Conservation (phyloP, 2,888 invertebrate genomes). For the Monoplex corrugatus region DNA sequence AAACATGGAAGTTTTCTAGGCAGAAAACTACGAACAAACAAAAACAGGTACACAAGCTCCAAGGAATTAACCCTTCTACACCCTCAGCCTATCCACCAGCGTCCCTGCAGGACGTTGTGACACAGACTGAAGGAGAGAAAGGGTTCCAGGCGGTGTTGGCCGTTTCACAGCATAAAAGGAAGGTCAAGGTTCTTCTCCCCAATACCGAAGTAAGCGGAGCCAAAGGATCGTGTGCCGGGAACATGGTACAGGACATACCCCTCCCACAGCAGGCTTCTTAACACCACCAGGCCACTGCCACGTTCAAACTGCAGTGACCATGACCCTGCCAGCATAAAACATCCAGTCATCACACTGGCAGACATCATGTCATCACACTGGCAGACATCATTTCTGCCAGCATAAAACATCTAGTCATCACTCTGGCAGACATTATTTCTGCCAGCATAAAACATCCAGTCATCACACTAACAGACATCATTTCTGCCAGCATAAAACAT, state of each 20-base stretch:
- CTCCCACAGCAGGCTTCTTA: constrained; percentile 91
- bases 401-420: too few relatives aligned
- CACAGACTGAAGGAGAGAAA: background rate
- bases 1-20: too few relatives aligned
- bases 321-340: constrained; percentile 82
- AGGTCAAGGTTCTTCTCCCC: constrained; percentile 92
- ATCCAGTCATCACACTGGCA: too few relatives aligned
- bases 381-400: too few relatives aligned
- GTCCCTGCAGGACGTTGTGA: background rate
- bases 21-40: background rate
- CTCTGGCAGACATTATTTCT: too few relatives aligned
- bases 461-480: too few relatives aligned
- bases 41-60: background rate
- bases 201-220: constrained; percentile 90
- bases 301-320: constrained; percentile 89
- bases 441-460: too few relatives aligned
- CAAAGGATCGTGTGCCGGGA: constrained; percentile 88
- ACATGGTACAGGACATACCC: constrained; percentile 92
- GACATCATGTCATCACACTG: too few relatives aligned
- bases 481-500: too few relatives aligned
- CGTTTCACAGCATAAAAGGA: constrained; percentile 86
- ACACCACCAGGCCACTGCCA: constrained; percentile 86
- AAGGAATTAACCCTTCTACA: background rate
- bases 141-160: too few relatives aligned
- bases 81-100: background rate